Evolutionary conservation across 2,113 vertebrate genomes (phyloP), one percentile per base, ranked within the genome.

Genomic region (Ceratotherium simum): DNA sequence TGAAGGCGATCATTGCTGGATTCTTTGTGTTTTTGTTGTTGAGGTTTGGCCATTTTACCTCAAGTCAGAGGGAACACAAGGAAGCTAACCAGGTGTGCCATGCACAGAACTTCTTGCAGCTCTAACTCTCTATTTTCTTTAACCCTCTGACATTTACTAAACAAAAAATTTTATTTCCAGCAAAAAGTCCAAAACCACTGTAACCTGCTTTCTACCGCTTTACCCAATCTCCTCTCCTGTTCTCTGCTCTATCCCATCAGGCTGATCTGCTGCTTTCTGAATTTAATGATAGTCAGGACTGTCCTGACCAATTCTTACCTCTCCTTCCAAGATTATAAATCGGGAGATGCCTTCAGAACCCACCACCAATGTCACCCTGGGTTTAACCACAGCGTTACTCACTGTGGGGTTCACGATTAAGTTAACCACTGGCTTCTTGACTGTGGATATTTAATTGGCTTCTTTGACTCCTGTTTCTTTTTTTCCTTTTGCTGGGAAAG

Each of bases 251-350:
- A 48, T 0, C 54, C 17, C 27, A 0, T 1, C 54, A 0, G 1
- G 23, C 4, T 5, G 33, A 51, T 14, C 6, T 60, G 51, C 14
- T 14, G 11, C 46, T 36, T 11, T 17, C 25, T 3, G 6, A n/a
- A 13, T 14, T 8, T 27, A 4, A 54, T 0, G 0, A 8, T 1
- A 1, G 9, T 79, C 36, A 33, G 46, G 31, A 31, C 14, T 1
- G 13, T 73, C 42, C 4, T 5, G 33, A 18, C 31, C 3, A 0
- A 8, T 48, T 36, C 39, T 48, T 31, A 5, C 9, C 69, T 12
- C 18, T 75, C 20, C 16, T 64, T 54, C 58, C 5, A 4, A 11
- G 56, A 6, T 31, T 6, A 2, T 5, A 9, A 5, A 12, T 17
- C 58, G 8, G 6, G 48, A 27, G 4, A 1, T 58, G 12, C 39